A percentile compares a stretch with the other conserved stretches of the same genome.
These are phyloP conservation scores for Columba guinea DNA, from an alignment of 2,797 vertebrate species.

Conservation along the genomic window DNA sequence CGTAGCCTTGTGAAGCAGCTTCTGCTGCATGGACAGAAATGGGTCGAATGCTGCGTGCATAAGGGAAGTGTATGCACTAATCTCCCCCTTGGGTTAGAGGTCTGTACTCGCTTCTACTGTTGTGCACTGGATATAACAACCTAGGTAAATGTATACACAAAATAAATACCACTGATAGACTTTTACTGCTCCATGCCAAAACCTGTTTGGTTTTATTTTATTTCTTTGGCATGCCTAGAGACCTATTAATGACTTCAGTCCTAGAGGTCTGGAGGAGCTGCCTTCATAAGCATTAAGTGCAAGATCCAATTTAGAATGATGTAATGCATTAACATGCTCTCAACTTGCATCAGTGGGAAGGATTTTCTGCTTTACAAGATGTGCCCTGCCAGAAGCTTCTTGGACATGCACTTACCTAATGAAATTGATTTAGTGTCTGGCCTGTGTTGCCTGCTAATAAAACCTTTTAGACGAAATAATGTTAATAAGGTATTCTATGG, in stretches of 20 bases:
- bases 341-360: slow-evolving; percentile 27
- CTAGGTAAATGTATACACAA: not conserved
- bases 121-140: not conserved
- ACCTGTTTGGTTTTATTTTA: not conserved
- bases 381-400: slow-evolving; percentile 59
- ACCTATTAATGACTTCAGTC: slow-evolving; percentile 46
- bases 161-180: not conserved
- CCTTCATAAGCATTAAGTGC: slow-evolving; percentile 61
- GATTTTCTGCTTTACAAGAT: slow-evolving; percentile 60
- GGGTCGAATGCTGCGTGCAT: rapidly evolving
- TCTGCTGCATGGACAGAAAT: not conserved
- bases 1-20: rapidly evolving
- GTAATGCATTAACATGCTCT: slow-evolving; percentile 48
- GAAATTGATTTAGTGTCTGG: slow-evolving; percentile 41
- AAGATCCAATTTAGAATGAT: slow-evolving; percentile 73
- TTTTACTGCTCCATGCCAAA: not conserved
- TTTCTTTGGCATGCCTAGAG: not conserved
- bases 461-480: not conserved
- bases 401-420: slow-evolving; percentile 61
- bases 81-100: not conserved
- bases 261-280: slow-evolving; percentile 25
- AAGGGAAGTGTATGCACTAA: not conserved
- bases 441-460: slow-evolving; percentile 6
- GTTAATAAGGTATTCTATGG: not conserved
- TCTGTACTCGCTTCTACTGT: not conserved